Conservation (phyloP, 2,888 invertebrate genomes). For the Heliconius ismenius region DNA sequence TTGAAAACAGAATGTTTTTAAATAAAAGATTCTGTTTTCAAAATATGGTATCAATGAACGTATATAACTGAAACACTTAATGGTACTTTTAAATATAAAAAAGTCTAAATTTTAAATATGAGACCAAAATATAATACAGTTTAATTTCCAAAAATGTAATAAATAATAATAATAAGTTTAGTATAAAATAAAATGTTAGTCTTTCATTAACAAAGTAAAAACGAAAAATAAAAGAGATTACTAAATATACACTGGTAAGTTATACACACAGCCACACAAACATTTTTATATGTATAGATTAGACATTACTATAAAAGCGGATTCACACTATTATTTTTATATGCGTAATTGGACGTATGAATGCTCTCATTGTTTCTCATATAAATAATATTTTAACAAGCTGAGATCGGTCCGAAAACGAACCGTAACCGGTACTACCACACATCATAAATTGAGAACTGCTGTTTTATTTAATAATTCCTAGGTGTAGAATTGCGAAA, state of each 20-base stretch:
- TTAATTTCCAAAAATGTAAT: background rate
- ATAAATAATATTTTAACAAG: no score
- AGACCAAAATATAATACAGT: conserved; percentile 8
- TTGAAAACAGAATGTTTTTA: no score
- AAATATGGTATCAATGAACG: background rate
- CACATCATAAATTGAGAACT: background rate
- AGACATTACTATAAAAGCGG: background rate
- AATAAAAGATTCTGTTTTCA: background rate
- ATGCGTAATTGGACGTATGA: no score
- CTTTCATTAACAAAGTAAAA: background rate
- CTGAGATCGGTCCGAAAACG: no score
- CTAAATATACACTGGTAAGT: background rate
- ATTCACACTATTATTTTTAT: no score
- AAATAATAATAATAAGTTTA: background rate
- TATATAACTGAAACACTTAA: background rate
- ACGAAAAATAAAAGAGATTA: background rate
- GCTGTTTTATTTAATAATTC: background rate
- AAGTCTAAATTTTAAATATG: background rate
- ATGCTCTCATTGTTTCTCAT: no score
- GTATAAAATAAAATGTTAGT: background rate
- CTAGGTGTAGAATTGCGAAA: background rate
- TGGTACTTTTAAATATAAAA: background rate
- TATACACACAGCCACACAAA: conserved; percentile 3
- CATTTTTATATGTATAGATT: background rate
- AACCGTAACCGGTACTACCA: no score